phyloP scores from a whole-genome alignment of 2,888 invertebrate genomes.

The Helicoverpa assulta region DNA sequence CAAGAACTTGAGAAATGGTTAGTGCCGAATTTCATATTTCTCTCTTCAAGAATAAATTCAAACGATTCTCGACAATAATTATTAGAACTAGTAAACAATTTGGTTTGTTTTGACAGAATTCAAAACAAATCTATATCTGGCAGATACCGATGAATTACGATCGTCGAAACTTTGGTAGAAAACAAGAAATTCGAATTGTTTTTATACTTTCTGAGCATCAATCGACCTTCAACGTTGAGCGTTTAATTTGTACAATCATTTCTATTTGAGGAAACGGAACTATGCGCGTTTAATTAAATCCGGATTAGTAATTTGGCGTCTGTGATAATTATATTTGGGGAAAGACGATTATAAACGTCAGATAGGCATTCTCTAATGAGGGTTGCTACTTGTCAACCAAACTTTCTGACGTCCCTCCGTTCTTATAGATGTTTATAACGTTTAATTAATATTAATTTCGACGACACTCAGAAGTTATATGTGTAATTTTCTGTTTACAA shows the following conservation, averaged over 20 bases:
- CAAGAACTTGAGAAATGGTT: slow-evolving; percentile 36
- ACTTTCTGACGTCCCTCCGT: slow-evolving; percentile 46
- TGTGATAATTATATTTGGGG: slow-evolving; percentile 63
- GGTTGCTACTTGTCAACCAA: slow-evolving; percentile 60
- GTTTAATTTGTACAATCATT: slow-evolving; percentile 49
- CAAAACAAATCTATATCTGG: slow-evolving; percentile 41
- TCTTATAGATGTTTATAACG: slow-evolving; percentile 28
- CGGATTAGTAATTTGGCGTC: slow-evolving; percentile 66
- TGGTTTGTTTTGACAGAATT: slow-evolving; percentile 42
- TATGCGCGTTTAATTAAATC: slow-evolving; percentile 69
- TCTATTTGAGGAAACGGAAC: slow-evolving; percentile 30
- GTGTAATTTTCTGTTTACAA: background rate
- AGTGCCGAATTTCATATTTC: slow-evolving; percentile 32
- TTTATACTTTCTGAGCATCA: slow-evolving; percentile 29
- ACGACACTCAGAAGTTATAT: slow-evolving; percentile 15
- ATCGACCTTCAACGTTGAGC: slow-evolving; percentile 23
- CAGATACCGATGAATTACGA: slow-evolving; percentile 12
- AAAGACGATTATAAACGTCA: slow-evolving; percentile 61
- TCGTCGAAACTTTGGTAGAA: slow-evolving; percentile 30
- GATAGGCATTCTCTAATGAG: slow-evolving; percentile 68
- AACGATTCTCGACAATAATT: slow-evolving; percentile 34
- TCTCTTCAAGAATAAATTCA: slow-evolving; percentile 28
- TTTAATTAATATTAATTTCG: slow-evolving; percentile 46
- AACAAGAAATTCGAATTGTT: slow-evolving; percentile 37
- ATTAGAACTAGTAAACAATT: slow-evolving; percentile 13